Conservation (phyloP, 1,140 invertebrate genomes). For the Caenorhabditis remanei region DNA sequence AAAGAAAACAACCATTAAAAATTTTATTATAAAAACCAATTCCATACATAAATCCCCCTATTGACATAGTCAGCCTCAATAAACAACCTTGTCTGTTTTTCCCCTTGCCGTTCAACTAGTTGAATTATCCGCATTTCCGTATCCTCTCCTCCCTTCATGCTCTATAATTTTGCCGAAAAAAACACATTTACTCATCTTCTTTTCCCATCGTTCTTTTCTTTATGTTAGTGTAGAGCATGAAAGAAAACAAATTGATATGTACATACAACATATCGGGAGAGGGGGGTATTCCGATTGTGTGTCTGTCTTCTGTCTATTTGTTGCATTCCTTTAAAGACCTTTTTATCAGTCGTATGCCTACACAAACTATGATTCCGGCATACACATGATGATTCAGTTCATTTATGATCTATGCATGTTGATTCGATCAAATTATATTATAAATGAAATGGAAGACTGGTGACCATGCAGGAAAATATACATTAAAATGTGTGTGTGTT, state of each 20-base stretch:
- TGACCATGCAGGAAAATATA: background rate
- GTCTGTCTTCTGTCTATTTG: background rate
- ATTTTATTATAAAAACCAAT: background rate
- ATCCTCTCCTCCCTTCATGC: background rate
- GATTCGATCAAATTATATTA: conserved; percentile 10
- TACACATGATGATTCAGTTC: background rate
- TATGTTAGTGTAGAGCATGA: background rate
- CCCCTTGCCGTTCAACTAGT: background rate
- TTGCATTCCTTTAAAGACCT: background rate
- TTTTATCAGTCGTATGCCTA: background rate
- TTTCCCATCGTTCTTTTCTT: background rate
- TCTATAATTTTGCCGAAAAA: background rate
- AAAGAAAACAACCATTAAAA: too few species aligned
- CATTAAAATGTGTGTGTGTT: background rate
- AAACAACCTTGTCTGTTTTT: background rate
- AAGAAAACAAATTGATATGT: background rate
- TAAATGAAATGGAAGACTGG: background rate
- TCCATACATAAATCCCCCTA: background rate
- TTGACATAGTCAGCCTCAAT: background rate
- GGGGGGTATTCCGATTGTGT: background rate
- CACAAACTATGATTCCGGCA: conserved; percentile 21
- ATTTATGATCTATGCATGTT: conserved; percentile 16
- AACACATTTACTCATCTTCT: background rate
- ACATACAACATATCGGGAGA: background rate
- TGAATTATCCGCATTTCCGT: conserved; percentile 44